Percentiles rank a stretch among this genome's conserved stretches.
These are phyloP conservation scores for Homalodisca vitripennis DNA, from an alignment of 1,140 invertebrate species.

Conservation along the genomic window DNA sequence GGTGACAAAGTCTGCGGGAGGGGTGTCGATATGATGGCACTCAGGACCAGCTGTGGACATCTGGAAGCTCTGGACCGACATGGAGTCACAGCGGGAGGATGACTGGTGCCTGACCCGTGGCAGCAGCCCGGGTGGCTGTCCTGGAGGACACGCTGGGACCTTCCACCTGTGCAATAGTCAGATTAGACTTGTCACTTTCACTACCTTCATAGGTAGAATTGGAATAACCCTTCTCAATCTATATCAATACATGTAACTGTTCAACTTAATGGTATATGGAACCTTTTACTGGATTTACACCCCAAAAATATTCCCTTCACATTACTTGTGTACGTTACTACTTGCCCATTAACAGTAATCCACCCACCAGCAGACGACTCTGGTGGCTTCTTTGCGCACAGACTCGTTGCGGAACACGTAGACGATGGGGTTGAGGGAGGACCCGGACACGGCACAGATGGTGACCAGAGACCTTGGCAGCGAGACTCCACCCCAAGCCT, in stretches of 20 bases:
- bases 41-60: conserved; percentile 40
- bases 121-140: conserved; percentile 17
- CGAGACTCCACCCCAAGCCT: conserved; percentile 17
- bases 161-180: conserved; percentile 38
- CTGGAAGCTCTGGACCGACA: conserved; percentile 43
- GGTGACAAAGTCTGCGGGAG: conserved; percentile 42
- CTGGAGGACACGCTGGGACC: conserved; percentile 26
- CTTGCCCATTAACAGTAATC: too few species aligned
- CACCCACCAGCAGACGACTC: conserved; percentile 44
- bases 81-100: conserved; percentile 40
- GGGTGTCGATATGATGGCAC: conserved; percentile 36
- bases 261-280: too few species aligned
- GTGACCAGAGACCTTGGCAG: conserved; percentile 33
- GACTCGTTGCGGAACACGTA: conserved; percentile 55
- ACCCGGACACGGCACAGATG: conserved; percentile 39
- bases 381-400: conserved; percentile 48
- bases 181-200: too few species aligned
- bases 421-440: conserved; percentile 54
- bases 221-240: too few species aligned
- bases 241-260: too few species aligned
- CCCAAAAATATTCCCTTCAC: too few species aligned
- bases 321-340: too few species aligned
- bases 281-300: too few species aligned
- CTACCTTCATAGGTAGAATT: too few species aligned
- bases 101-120: conserved; percentile 36